Conservation (phyloP, 2,113 vertebrate species). For the Sardina pilchardus region DNA sequence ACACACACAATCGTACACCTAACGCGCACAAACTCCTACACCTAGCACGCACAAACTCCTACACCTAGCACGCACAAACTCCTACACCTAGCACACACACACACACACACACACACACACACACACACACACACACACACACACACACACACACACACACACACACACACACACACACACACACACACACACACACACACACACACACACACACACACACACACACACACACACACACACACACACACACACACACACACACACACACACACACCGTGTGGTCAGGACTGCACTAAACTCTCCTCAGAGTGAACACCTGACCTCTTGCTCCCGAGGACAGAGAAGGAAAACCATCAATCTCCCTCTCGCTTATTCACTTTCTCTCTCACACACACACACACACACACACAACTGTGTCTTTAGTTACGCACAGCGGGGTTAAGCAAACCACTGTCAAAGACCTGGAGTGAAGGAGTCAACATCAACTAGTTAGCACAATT, state of each 20-base stretch:
- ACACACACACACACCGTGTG: no score
- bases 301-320: neutral
- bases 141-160: neutral
- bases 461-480: slow-evolving; percentile 7
- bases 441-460: neutral
- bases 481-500: neutral
- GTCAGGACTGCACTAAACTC: neutral
- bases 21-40: neutral
- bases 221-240: slow-evolving; percentile 38
- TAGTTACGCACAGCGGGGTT: neutral
- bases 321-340: neutral
- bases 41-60: no score
- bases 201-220: slow-evolving; percentile 18
- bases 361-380: neutral
- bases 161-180: neutral
- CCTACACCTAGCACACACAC: neutral
- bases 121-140: slow-evolving; percentile 38
- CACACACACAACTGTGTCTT: neutral
- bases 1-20: no score
- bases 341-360: neutral
- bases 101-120: slow-evolving; percentile 18
- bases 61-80: neutral
- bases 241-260: neutral
- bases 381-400: slow-evolving; percentile 26
- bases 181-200: neutral